Percentiles rank a stretch among this genome's conserved stretches.
phyloP scores from a whole-genome alignment of 2,888 invertebrate genomes.

The Cryptophagus acutangulus region DNA sequence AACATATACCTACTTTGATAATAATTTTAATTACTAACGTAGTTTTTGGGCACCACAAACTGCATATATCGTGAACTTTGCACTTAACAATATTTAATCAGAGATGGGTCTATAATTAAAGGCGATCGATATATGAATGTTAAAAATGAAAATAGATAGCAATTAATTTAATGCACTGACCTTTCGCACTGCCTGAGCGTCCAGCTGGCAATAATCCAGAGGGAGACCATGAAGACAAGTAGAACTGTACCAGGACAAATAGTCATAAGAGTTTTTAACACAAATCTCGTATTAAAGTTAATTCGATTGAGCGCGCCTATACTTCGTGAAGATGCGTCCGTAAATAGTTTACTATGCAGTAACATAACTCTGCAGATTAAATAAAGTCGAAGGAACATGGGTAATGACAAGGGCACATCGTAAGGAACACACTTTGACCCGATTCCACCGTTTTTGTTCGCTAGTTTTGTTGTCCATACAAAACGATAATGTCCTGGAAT shows the following conservation, averaged over 20 bases:
- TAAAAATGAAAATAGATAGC: too few relatives aligned
- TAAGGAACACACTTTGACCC: constrained; percentile 74
- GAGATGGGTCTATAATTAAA: too few relatives aligned
- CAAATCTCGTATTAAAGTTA: constrained; percentile 95
- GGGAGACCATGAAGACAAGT: constrained; percentile 97
- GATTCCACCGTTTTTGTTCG: constrained; percentile 68
- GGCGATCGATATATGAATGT: too few relatives aligned
- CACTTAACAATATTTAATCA: too few relatives aligned
- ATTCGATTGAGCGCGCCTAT: constrained; percentile 97
- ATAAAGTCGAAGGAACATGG: constrained; percentile 99
- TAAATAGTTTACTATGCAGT: constrained; percentile 98
- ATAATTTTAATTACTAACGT: too few relatives aligned
- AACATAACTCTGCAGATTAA: constrained; percentile 99
- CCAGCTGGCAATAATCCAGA: constrained; percentile 99
- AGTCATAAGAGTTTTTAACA: constrained; percentile 93
- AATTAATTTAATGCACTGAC: constrained; percentile 51
- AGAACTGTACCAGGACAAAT: constrained; percentile 98
- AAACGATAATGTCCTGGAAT: constrained; percentile 96
- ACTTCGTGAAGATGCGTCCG: constrained; percentile 97
- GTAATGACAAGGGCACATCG: constrained; percentile 95
- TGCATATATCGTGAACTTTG: too few relatives aligned
- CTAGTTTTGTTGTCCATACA: constrained; percentile 92
- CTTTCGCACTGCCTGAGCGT: constrained; percentile 97
- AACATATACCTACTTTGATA: too few relatives aligned
- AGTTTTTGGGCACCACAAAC: too few relatives aligned